Conservation (phyloP, 1,140 invertebrate species). For the Bombus balteatus region DNA sequence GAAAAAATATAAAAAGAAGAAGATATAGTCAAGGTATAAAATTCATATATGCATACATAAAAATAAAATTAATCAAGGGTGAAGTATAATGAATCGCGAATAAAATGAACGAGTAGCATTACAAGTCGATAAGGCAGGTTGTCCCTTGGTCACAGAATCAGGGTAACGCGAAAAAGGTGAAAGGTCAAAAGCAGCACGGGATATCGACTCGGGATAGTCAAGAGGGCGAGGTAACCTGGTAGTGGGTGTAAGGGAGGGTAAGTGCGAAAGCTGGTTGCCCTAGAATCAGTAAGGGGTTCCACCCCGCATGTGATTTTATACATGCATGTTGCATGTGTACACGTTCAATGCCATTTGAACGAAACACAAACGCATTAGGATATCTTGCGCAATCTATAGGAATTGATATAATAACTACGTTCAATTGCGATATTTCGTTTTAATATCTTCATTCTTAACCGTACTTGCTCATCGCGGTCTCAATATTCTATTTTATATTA, state of each 20-base stretch:
- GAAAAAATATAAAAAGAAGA: too few species aligned
- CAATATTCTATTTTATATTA: background rate
- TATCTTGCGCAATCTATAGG: background rate
- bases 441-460: background rate
- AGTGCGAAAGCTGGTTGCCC: slow-evolving; percentile 65
- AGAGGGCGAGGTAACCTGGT: slow-evolving; percentile 65
- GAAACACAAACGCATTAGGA: slow-evolving; percentile 8
- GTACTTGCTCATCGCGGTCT: background rate
- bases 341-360: slow-evolving; percentile 28
- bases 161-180: slow-evolving; percentile 64
- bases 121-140: slow-evolving; percentile 55
- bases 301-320: slow-evolving; percentile 51
- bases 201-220: slow-evolving; percentile 66
- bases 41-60: background rate
- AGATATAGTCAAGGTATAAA: background rate
- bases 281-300: slow-evolving; percentile 63
- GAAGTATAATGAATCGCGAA: background rate
- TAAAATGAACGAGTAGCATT: background rate
- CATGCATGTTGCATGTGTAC: slow-evolving; percentile 8
- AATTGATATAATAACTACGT: background rate
- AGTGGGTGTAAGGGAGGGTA: slow-evolving; percentile 50
- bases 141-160: slow-evolving; percentile 57
- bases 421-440: background rate
- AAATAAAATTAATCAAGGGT: background rate
- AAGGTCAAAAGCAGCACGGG: slow-evolving; percentile 66